Evolutionary conservation across 2,888 invertebrate genomes (phyloP).

Genomic region (Dromius quadrimaculatus): DNA sequence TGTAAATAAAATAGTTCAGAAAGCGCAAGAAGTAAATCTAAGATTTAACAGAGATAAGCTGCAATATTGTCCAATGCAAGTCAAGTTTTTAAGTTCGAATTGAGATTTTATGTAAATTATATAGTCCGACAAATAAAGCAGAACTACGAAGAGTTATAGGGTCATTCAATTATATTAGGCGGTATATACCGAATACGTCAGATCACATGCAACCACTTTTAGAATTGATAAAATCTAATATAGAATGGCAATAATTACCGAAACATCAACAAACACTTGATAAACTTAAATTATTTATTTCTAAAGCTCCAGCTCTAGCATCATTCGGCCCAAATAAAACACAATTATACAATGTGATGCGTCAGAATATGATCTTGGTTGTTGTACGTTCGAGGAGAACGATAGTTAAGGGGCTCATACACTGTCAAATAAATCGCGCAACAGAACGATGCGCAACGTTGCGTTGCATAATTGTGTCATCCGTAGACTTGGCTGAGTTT

Average conservation of each 20-base stretch:
- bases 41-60: conserved; percentile 55
- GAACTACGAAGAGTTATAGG: conserved; percentile 49
- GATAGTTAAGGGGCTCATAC: too few species aligned
- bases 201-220: conserved; percentile 53
- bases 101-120: conserved; percentile 47
- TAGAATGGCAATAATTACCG: conserved; percentile 54
- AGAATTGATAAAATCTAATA: conserved; percentile 54
- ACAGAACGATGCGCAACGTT: too few species aligned
- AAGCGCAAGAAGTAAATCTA: conserved; percentile 50
- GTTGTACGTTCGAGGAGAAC: conserved; percentile 54
- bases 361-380: conserved; percentile 54
- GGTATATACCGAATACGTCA: conserved; percentile 50
- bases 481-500: too few species aligned
- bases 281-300: conserved; percentile 52
- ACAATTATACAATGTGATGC: conserved; percentile 54
- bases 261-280: conserved; percentile 53
- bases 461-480: too few species aligned
- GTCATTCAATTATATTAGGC: conserved; percentile 50
- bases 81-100: conserved; percentile 52
- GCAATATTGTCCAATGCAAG: conserved; percentile 52
- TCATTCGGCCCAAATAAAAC: conserved; percentile 53
- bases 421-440: too few species aligned
- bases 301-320: conserved; percentile 53
- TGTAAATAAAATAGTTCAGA: conserved; percentile 49
- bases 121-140: conserved; percentile 49